Conservation (phyloP, 2,113 vertebrate species). For the Polypterus senegalus region DNA sequence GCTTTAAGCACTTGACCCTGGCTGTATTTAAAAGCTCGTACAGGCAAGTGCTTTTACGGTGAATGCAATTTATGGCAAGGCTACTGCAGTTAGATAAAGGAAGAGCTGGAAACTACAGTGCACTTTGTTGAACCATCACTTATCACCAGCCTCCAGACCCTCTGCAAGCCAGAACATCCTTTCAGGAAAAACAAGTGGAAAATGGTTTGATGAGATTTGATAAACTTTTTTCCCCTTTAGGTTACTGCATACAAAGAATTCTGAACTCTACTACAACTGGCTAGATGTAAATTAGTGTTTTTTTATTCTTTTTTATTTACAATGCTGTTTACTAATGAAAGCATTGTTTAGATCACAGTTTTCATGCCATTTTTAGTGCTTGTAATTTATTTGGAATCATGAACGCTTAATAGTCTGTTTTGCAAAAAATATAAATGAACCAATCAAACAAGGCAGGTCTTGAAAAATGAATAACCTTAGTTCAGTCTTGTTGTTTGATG, state of each 20-base stretch:
- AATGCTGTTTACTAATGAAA: too few relatives aligned
- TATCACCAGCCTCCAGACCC: not conserved
- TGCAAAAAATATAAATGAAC: too few relatives aligned
- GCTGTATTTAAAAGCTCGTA: constrained; percentile 7
- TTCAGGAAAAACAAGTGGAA: constrained; percentile 3
- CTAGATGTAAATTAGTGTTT: too few relatives aligned
- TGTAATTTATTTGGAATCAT: too few relatives aligned
- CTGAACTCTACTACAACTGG: too few relatives aligned
- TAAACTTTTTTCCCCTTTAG: constrained; percentile 1
- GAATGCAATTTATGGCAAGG: not conserved
- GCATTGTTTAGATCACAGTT: too few relatives aligned
- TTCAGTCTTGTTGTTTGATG: too few relatives aligned
- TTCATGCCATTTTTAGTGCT: too few relatives aligned
- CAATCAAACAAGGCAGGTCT: too few relatives aligned
- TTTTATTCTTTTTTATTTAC: too few relatives aligned
- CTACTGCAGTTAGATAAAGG: not conserved
- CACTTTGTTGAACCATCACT: not conserved
- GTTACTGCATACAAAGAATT: not conserved
- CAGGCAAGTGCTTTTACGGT: not conserved
- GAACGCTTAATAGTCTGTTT: too few relatives aligned
- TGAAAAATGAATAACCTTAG: too few relatives aligned
- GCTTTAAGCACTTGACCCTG: not conserved
- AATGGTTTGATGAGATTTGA: constrained; percentile 3
- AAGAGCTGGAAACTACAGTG: constrained; percentile 4
- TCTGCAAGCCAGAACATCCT: constrained; percentile 8